Percentiles rank a stretch among this genome's conserved stretches.
phyloP scores from a whole-genome alignment of 2,888 invertebrate genomes.

The Schizotus pectinicornis region DNA sequence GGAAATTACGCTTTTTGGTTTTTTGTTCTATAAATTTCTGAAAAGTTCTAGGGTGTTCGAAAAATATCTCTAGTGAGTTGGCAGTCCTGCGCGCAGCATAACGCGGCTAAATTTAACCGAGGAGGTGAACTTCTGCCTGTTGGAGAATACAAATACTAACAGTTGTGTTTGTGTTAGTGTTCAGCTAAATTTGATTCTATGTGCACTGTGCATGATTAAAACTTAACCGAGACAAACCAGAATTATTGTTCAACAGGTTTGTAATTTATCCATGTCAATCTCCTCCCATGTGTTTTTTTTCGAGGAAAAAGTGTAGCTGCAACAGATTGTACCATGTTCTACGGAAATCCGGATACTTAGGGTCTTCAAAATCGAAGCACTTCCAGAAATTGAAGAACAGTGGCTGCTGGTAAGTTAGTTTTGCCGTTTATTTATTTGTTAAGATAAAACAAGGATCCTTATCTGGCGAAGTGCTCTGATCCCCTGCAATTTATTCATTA shows the following conservation, averaged over 20 bases:
- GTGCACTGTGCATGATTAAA: constrained; percentile 1
- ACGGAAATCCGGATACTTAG: constrained; percentile 6
- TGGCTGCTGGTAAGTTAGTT: constrained; percentile 26
- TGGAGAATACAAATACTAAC: background rate
- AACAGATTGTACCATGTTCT: constrained; percentile 18
- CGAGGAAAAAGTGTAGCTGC: constrained; percentile 30
- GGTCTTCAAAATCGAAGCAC: constrained; percentile 12
- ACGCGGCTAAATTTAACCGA: constrained; percentile 27
- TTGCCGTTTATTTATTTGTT: background rate
- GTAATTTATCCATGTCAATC: constrained; percentile 21
- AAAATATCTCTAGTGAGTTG: constrained; percentile 7
- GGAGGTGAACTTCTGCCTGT: constrained; percentile 6
- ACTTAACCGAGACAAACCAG: constrained; percentile 4
- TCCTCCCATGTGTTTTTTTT: constrained; percentile 32
- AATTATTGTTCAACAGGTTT: constrained; percentile 16
- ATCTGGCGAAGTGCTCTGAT: too few relatives aligned
- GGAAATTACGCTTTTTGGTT: background rate
- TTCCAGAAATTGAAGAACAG: constrained; percentile 20
- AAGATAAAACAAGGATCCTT: too few relatives aligned
- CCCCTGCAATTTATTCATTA: too few relatives aligned
- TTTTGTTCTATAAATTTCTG: constrained; percentile 9
- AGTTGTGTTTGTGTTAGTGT: constrained; percentile 19
- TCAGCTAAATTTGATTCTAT: too few relatives aligned
- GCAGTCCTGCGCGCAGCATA: constrained; percentile 8
- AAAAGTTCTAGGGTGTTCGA: background rate